These are phyloP conservation scores for Neuroterus valhalla DNA, from an alignment of 1,140 invertebrate species.

Conservation along the genomic window DNA sequence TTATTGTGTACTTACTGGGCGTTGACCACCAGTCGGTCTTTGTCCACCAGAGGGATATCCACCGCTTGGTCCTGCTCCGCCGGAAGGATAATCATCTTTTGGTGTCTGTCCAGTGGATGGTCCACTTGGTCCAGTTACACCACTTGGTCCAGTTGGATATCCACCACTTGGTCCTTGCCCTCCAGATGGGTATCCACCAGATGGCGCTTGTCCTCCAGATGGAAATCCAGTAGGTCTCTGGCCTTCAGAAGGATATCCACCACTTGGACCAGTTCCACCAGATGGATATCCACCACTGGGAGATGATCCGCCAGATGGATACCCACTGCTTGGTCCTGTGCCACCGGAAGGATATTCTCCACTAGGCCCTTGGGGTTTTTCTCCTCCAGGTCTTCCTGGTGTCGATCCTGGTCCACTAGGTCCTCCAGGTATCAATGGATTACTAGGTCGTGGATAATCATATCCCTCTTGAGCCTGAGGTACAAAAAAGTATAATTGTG, in stretches of 20 bases:
- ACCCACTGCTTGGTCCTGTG: slow-evolving; percentile 15
- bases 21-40: slow-evolving; percentile 37
- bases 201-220: slow-evolving; percentile 22
- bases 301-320: slow-evolving; percentile 37
- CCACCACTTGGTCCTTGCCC: slow-evolving; percentile 42
- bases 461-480: slow-evolving; percentile 69
- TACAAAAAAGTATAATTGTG: slow-evolving; percentile 33
- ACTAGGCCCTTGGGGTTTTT: slow-evolving; percentile 45
- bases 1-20: not conserved
- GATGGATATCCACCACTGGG: slow-evolving; percentile 29
- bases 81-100: too few species aligned
- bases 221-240: slow-evolving; percentile 32
- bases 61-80: slow-evolving; percentile 5
- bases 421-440: slow-evolving; percentile 60
- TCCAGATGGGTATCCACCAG: slow-evolving; percentile 45
- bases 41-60: slow-evolving; percentile 45
- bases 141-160: slow-evolving; percentile 23
- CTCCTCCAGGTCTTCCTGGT: slow-evolving; percentile 39
- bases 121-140: slow-evolving; percentile 39
- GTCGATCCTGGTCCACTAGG: slow-evolving; percentile 41
- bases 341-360: slow-evolving; percentile 5
- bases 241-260: slow-evolving; percentile 40
- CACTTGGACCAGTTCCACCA: slow-evolving; percentile 7
- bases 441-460: slow-evolving; percentile 64
- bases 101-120: not conserved